Base-by-base conservation (phyloP, 2,113 vertebrate genomes). In the Lophochroa leadbeateri region DNA sequence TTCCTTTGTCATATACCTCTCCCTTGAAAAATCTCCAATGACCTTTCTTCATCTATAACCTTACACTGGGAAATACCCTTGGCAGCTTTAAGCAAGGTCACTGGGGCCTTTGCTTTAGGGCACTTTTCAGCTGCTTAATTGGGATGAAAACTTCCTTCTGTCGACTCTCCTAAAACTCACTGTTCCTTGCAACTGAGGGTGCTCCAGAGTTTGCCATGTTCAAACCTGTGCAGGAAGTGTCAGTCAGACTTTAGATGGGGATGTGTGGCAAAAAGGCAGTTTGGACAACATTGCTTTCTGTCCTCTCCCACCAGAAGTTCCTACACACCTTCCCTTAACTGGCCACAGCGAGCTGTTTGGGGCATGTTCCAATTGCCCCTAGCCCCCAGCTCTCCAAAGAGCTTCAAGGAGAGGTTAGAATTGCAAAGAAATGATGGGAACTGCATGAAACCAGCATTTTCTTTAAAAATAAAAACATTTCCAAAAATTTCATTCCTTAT, bases 1-100 rank as follows among this genome's bases (percentile, higher is more conserved):
- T 83, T 39, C 28, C 47, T 23, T 69, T 60, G 33, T 79, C 44
- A 47, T 24, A 44, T 28, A 13, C 3, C 7, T 24, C 20, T 64
- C 49, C 61, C 47, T 79, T 60, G 41, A 64, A 83, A 60, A 80
- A 27, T 4, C 1, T 0, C 23, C 0, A 0, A 16, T 16, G 16
- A 2, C 23, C 24, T 70, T 86, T 80, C 44, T 70, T 76, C 41
- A 9, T 7, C 63, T 88, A 75, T 68, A 71, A 85, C 47, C 31
- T 82, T 81, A 88, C 52, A 47, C 69, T 37, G 52, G 35, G 46
- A 65, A 81, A 75, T 41, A 75, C 8, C 17, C 44, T 20, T 11
- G 0, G 2, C 7, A 64, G n/a, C 74, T 87, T 80, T 75, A 25
- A 93, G 39, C 25, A 33, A 93, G 83, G 87, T 67, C 83, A 77